Evolutionary conservation across 2,113 vertebrate species (phyloP), one percentile per base, ranked within the genome.

Genomic region (Camelus dromedarius): DNA sequence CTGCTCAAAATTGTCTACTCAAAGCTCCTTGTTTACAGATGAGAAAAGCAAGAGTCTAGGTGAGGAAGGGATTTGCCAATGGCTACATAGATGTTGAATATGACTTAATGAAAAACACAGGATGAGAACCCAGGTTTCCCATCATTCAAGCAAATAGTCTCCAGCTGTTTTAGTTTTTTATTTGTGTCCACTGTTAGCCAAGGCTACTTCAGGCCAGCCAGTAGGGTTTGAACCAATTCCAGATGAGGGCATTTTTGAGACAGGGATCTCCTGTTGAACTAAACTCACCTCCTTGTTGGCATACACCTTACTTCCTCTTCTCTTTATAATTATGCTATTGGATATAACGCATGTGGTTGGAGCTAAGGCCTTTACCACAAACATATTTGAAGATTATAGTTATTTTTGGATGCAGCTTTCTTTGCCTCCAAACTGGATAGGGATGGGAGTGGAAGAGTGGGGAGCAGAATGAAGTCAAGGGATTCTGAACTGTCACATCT

Each of bases 301-400:
- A 83, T 14, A 20, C 20, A 0, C 3, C 8, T 72, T 73, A 22
- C 60, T 83, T 91, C 91, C 67, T 89, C 77, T 58, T 73, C 28
- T 18, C 76, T 92, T 96, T 89, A 67, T 87, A 89, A 80, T 93
- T 96, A 94, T 87, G 62, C 64, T 72, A 2, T 93, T 97, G 93
- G 67, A 75, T 92, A 89, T 67, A 96, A 94, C 85, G 54, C 66
- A 72, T 84, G 90, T 42, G 87, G 83, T 94, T 62, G 30, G 67
- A 90, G 60, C 76, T 95, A 30, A 75, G 84, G 26, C 46, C 80
- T 96, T 75, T n/a, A 83, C 85, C 91, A 60, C 93, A 96, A 52
- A n/a, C 60, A n/a, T 46, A 64, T 94, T 97, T 97, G 72, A 93
- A 89, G 54, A 79, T 89, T 95, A 30, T 73, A 20, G 42, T 97